Evolutionary conservation across 2,797 vertebrate genomes (phyloP), one percentile per base, ranked within the genome.

Genomic region (Etheostoma nigrum): DNA sequence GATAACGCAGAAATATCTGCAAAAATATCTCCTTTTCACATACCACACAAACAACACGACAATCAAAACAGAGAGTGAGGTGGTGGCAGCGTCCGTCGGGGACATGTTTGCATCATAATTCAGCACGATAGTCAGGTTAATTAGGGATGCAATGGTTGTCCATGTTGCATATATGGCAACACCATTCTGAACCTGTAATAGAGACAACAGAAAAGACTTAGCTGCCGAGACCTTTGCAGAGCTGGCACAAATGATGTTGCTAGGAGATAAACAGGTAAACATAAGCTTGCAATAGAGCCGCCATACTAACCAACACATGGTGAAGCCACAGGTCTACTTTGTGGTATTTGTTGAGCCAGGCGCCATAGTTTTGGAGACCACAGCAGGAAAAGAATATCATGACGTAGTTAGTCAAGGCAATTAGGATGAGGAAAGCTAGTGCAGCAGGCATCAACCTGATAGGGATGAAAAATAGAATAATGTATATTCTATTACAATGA

Each of bases 281-380:
- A 48, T 6, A 6, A 48, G 19, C 6, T 44, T 36, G 25, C 1
- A 1, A 5, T 6, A 18, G 14, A 36, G 40, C 25, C 4, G 40
- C 15, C 8, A 14, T 10, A 85, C 95, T 81, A 74, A 97, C 96
- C 84, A 97, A 72, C 72, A 95, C 82, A 18, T 93, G 90, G 49
- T 94, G 90, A 61, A 96, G 94, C 95, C 95, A 97, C 79, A 96
- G 93, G n/a, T 97, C 96, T 11, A 67, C 87, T 88, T 69, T 94
- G 82, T 95, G 94, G 67, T 91, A 87, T 84, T 95, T 95, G 66
- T 79, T 75, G 45, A 97, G 87, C 95, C 96, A 96, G 0, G 73
- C 83, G 58, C 93, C 92, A 13, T 93, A 89, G 21, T 55, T 68
- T 63, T 92, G 77, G 14, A 94, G 86, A 19, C 91, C 94, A 33